Conservation (phyloP, 2,888 invertebrate genomes). For the Parnassius orleans region DNA sequence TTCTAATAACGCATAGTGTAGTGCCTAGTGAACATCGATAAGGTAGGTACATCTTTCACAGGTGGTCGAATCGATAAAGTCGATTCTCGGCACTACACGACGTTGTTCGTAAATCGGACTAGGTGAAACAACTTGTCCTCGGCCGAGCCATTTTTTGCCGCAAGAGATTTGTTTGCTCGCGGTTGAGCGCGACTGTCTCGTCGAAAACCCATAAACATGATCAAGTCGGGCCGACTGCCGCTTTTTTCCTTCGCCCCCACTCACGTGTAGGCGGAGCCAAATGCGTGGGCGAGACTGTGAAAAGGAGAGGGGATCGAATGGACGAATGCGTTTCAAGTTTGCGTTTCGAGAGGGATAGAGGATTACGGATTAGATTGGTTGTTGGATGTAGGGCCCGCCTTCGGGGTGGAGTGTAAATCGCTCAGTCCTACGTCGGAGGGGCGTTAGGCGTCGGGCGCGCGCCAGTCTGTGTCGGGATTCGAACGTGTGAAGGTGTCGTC, state of each 20-base stretch:
- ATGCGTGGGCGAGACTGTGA: conserved; percentile 43
- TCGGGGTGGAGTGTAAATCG: conserved; percentile 58
- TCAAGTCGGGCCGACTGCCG: conserved; percentile 69
- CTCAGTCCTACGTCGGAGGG: conserved; percentile 74
- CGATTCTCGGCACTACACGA: conserved; percentile 51
- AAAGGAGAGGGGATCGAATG: conserved; percentile 71
- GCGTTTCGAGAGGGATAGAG: conserved; percentile 65
- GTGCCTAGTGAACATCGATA: conserved; percentile 14
- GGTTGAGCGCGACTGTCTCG: conserved; percentile 74
- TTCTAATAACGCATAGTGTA: conserved; percentile 15
- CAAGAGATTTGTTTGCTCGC: conserved; percentile 77
- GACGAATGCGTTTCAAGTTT: conserved; percentile 34
- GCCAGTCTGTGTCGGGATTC: conserved; percentile 75
- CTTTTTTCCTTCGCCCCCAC: conserved; percentile 71
- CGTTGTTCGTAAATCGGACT: conserved; percentile 72
- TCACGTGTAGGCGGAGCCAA: conserved; percentile 58
- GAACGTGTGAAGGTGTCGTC: conserved; percentile 68
- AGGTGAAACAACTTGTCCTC: conserved; percentile 77
- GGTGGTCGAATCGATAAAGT: conserved; percentile 35
- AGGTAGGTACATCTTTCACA: conserved; percentile 14
- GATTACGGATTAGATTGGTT: conserved; percentile 59
- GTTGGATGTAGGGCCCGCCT: conserved; percentile 50
- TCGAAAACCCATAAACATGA: conserved; percentile 79
- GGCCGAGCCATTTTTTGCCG: conserved; percentile 76
- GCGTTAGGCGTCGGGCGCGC: conserved; percentile 72